A percentile compares a stretch with the other conserved stretches of the same genome.
Conservation (phyloP, 2,797 vertebrate species). For the Argya squamiceps region DNA sequence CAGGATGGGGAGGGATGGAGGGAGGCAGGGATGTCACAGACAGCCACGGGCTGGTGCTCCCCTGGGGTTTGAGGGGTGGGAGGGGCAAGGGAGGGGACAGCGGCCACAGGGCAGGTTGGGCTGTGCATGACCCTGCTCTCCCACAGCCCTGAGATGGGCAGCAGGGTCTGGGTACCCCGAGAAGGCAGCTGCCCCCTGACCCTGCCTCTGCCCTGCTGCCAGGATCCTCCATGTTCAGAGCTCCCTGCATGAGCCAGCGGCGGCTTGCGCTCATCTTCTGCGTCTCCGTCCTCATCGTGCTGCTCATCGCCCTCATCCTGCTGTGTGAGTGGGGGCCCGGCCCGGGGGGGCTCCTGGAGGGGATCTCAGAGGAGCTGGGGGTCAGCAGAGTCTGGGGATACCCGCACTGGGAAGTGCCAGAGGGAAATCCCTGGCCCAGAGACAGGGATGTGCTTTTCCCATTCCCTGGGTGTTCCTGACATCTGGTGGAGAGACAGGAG, state of each 20-base stretch:
- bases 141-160: neutral
- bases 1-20: neutral
- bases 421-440: neutral
- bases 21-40: neutral
- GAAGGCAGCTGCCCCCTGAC: neutral
- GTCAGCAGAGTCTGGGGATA: neutral
- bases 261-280: constrained; percentile 70
- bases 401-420: neutral
- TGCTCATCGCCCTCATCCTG: constrained; percentile 74
- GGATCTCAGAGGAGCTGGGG: neutral
- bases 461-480: constrained; percentile 10
- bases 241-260: constrained; percentile 68
- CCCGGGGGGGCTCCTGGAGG: neutral
- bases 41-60: neutral
- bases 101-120: accelerated
- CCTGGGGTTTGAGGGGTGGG: neutral
- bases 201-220: neutral
- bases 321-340: constrained; percentile 71
- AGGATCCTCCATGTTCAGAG: constrained; percentile 72
- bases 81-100: neutral
- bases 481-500: neutral
- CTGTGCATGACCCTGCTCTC: neutral
- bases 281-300: constrained; percentile 70
- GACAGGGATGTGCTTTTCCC: neutral
- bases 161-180: neutral